Conservation (phyloP, 2,113 vertebrate genomes). For the Hydrolagus affinis region DNA sequence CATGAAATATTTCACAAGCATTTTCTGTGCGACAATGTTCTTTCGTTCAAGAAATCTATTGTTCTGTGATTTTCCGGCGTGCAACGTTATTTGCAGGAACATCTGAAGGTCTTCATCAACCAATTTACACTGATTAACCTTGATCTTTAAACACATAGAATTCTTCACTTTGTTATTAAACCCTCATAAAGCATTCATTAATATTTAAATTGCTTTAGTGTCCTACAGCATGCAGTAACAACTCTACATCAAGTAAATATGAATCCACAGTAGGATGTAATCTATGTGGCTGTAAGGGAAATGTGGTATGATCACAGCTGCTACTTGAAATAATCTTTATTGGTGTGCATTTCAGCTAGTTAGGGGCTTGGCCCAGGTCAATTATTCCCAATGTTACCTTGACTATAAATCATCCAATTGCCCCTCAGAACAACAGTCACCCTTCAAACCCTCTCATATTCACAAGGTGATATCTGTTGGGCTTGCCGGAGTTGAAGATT, state of each 20-base stretch:
- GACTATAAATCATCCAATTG: conserved; percentile 10
- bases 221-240: conserved; percentile 42
- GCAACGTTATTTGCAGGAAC: neutral
- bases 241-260: conserved; percentile 38
- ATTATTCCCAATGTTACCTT: neutral
- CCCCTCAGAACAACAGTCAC: neutral
- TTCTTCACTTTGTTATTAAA: conserved; percentile 50
- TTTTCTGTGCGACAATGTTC: neutral
- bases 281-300: conserved; percentile 10
- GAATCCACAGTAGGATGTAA: conserved; percentile 33
- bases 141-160: conserved; percentile 45
- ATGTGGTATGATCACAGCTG: conserved; percentile 23
- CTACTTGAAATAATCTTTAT: neutral
- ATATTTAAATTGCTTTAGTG: conserved; percentile 50
- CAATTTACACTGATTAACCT: conserved; percentile 51
- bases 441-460: neutral
- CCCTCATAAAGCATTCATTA: conserved; percentile 51
- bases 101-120: conserved; percentile 39
- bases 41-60: neutral
- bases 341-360: neutral
- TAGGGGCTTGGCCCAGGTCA: conserved; percentile 3
- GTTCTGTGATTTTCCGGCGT: neutral
- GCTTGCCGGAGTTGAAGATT: neutral
- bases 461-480: neutral
- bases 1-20: neutral